Evolutionary conservation across 1,140 invertebrate species (phyloP).

Genomic region (Ladona fulva): DNA sequence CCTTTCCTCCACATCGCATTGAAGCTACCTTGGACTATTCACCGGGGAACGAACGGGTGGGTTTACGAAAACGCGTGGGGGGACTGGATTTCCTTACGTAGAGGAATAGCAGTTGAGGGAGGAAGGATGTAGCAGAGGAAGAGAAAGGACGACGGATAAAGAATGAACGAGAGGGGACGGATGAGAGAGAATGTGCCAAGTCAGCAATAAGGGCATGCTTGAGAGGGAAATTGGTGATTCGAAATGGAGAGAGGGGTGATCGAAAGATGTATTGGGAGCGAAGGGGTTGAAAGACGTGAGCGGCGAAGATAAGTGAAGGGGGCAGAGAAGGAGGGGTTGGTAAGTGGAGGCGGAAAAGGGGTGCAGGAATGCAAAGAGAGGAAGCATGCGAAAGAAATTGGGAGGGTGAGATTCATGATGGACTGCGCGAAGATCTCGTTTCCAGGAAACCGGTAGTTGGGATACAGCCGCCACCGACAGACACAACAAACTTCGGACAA

Average conservation of each 20-base stretch:
- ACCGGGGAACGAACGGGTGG: neutral
- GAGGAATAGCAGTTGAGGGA: neutral
- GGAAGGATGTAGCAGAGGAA: neutral
- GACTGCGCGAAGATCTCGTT: neutral
- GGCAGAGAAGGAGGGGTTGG: neutral
- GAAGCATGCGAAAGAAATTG: neutral
- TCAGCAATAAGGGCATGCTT: neutral
- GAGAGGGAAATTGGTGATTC: neutral
- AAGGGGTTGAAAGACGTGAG: neutral
- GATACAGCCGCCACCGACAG: neutral
- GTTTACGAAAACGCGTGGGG: neutral
- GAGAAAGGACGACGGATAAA: neutral
- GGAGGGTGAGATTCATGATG: neutral
- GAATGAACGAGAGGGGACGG: neutral
- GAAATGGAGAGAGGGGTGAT: neutral
- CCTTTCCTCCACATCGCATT: too few relatives aligned
- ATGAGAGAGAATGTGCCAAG: slow-evolving; percentile 1
- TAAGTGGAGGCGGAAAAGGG: neutral
- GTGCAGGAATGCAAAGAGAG: neutral
- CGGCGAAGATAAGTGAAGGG: neutral
- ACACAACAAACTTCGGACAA: neutral
- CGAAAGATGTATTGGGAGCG: neutral
- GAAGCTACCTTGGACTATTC: neutral
- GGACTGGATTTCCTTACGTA: neutral
- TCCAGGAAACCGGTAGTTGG: neutral